Evolutionary conservation across 2,888 invertebrate species (phyloP).

Genomic region (Amiota minor): DNA sequence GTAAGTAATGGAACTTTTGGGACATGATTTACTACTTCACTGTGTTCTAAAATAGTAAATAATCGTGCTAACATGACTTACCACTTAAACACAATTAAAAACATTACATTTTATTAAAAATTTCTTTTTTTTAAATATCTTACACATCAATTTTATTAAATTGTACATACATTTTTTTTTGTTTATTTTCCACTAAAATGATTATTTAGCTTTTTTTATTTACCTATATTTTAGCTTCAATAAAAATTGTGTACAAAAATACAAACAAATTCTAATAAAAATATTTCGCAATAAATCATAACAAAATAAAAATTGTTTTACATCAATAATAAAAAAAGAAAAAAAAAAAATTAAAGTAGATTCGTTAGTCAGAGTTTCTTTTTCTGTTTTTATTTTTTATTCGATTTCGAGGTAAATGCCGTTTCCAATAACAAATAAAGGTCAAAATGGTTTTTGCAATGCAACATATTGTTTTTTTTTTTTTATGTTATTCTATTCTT

Average conservation of each 20-base stretch:
- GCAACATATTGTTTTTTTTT: too few relatives aligned
- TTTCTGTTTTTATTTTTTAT: conserved; percentile 17
- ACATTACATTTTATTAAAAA: not conserved
- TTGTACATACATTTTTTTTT: not conserved
- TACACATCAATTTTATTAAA: not conserved
- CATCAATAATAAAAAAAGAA: conserved; percentile 22
- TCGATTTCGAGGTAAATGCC: conserved; percentile 7
- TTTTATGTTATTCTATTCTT: not conserved
- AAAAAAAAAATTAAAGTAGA: not conserved
- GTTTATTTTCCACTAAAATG: not conserved
- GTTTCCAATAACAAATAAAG: conserved; percentile 20
- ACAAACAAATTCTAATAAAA: conserved; percentile 3
- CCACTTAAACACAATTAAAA: too few relatives aligned
- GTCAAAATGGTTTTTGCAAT: conserved; percentile 13
- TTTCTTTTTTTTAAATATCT: conserved; percentile 1
- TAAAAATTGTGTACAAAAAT: not conserved
- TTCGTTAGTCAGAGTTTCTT: not conserved
- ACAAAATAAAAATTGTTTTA: conserved; percentile 12
- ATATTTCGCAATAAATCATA: conserved; percentile 1
- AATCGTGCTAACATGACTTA: not conserved
- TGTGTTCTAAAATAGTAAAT: not conserved
- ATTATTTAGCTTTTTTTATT: too few relatives aligned
- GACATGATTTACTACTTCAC: too few relatives aligned
- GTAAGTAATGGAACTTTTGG: too few relatives aligned
- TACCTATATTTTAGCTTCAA: not conserved